Evolutionary conservation across 2,888 invertebrate species (phyloP), one percentile per base, ranked within the genome.

Genomic region (Plebejus anna): DNA sequence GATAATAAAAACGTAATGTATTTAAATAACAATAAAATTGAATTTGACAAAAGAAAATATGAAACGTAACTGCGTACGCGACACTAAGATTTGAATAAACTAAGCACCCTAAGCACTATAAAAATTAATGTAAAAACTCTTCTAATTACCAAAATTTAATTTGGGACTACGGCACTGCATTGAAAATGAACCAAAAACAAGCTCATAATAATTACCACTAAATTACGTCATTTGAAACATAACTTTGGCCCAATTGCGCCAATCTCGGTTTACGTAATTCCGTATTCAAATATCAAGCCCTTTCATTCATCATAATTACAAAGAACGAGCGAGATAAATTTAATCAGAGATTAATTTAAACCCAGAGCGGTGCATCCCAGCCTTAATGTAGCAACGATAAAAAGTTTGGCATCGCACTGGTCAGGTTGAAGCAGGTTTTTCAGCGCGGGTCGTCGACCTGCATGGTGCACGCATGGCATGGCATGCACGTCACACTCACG

Each of bases 381-480:
- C 66, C 32, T 36, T 32, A 28, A 66, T 11, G 38, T 72, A 28
- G 73, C 4, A 22, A 51, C 5, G 22, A 66, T 32, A 66, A 66
- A 66, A 73, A 73, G 47, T 73, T 73, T 22, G 28, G 47, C 73
- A 73, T 28, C 22, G 51, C 47, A 47, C 47, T 16, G 73, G 22
- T 22, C 32, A 5, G 73, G 22, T 73, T 51, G 28, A 51, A 70
- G 76, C 76, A 72, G 76, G 71, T 76, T 76, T 72, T 76, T 76
- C 66, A 66, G 59, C 78, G 75, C 76, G 82, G 85, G 92, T 92
- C 91, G 89, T 87, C 87, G 92, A 91, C 92, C 92, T 16, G 32
- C 89, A 85, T 84, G 86, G 83, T 87, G 88, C 88, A 87, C 88
- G 88, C 88, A 88, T 88, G 87, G 82, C 89, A 86, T 66, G 55